Evolutionary conservation across 2,888 invertebrate genomes (phyloP).

Genomic region (Syrphus vitripennis): DNA sequence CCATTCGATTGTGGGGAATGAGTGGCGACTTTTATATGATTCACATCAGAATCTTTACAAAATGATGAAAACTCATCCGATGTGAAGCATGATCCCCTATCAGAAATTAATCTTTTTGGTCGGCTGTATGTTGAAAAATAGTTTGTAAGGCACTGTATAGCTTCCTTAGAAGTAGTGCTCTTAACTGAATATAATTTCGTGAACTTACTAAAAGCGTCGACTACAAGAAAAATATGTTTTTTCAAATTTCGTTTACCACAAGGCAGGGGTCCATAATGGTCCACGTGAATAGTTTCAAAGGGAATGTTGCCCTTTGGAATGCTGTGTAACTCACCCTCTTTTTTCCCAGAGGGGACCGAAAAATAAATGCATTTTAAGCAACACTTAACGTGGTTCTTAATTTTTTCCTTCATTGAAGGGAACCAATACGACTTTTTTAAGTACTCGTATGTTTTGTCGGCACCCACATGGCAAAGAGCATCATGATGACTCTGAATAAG

Average conservation of each 20-base stretch:
- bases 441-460: no score
- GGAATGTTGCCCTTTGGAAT: constrained; percentile 1
- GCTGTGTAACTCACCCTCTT: constrained; percentile 5
- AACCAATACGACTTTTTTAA: constrained; percentile 74
- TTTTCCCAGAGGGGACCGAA: constrained; percentile 74
- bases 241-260: no score
- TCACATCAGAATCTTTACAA: constrained; percentile 24
- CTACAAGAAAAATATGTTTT: no score
- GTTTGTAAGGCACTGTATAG: background rate
- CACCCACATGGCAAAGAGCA: no score
- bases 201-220: constrained; percentile 27
- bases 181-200: no score
- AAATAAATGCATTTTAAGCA: constrained; percentile 78
- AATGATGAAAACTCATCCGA: constrained; percentile 15
- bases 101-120: no score
- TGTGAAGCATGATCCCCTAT: background rate
- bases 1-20: no score
- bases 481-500: no score
- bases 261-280: no score
- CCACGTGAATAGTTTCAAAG: no score
- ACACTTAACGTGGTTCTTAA: no score
- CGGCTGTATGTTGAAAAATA: no score
- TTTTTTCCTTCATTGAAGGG: constrained; percentile 33
- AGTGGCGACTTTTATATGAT: background rate
- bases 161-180: constrained; percentile 70